phyloP scores from a whole-genome alignment of 2,888 invertebrate genomes.

The Holacanthella duospinosa region DNA sequence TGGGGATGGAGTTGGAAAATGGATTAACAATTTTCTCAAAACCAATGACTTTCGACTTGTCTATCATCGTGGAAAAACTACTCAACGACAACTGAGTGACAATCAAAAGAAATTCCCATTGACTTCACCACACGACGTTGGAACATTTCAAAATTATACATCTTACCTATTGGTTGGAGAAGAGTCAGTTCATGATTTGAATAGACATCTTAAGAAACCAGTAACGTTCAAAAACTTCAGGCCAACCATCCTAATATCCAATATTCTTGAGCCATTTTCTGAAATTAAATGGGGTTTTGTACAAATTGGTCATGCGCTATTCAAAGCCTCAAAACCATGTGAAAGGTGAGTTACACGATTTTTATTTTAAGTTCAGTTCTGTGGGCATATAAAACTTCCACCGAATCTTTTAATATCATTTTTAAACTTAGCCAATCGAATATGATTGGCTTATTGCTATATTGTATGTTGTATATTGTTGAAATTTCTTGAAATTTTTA shows the following conservation, averaged over 20 bases:
- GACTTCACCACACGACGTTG: not conserved
- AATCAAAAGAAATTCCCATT: slow-evolving; percentile 13
- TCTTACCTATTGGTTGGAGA: slow-evolving; percentile 41
- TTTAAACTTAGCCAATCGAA: no score
- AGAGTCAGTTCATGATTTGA: slow-evolving; percentile 40
- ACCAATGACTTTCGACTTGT: slow-evolving; percentile 17
- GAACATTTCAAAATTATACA: slow-evolving; percentile 39
- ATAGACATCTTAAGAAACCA: slow-evolving; percentile 37
- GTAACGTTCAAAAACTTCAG: slow-evolving; percentile 41
- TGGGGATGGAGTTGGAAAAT: slow-evolving; percentile 27
- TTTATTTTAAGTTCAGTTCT: no score
- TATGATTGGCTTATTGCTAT: no score
- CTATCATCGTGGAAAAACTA: slow-evolving; percentile 14
- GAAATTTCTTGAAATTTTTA: not conserved
- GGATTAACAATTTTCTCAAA: slow-evolving; percentile 18
- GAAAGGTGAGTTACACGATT: slow-evolving; percentile 39
- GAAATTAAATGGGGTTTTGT: slow-evolving; percentile 42
- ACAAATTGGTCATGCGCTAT: slow-evolving; percentile 39
- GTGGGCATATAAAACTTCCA: not conserved
- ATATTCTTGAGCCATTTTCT: slow-evolving; percentile 35
- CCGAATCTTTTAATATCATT: not conserved
- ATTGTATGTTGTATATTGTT: no score
- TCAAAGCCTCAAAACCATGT: slow-evolving; percentile 41
- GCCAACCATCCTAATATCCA: slow-evolving; percentile 41
- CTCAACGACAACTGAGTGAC: slow-evolving; percentile 15